Base-by-base conservation (phyloP, 2,797 vertebrate species). In the Chrysocyon brachyurus region DNA sequence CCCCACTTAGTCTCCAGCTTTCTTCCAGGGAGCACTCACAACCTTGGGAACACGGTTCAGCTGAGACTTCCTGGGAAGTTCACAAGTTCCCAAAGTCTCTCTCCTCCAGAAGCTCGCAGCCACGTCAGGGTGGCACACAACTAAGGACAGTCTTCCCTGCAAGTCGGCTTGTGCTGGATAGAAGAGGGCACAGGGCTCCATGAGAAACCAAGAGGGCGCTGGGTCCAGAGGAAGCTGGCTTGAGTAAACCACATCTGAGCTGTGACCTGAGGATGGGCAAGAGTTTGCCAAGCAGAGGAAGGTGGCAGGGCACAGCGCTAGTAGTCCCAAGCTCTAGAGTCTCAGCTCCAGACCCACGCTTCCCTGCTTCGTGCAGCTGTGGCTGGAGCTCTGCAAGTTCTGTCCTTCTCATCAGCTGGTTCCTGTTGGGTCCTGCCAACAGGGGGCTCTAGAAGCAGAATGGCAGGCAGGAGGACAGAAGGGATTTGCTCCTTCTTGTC, bases 361-460 rank as follows among this genome's bases (percentile, higher is more conserved):
- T 33, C 64, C 68, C 72, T 1, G 3, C 40, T 64, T 57, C 2
- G 3, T 6, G 6, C 56, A 0, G 0, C 78, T 63, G 28, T 19
- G 12, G 10, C 31, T 28, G n/a, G 40, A 87, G 28, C 75, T 59
- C 52, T 75, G 87, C 31, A 52, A 54, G 28, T 15, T 21, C 46
- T 0, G 7, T n/a, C 0, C 6, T n/a, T n/a, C 56, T 54, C 17
- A 16, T 75, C 86, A 14, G 49, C 28, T 8, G 36, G 7, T 33
- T 17, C 36, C 31, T 49, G 6, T 22, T 7, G 12, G 7, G 16
- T 19, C 61, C 70, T 89, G 31, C 63, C 83, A 22, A 11, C 4
- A 40, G 75, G 46, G 57, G 56, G 33, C 64, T 57, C 79, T 28
- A 70, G 72, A 72, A 75, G 28, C 54, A 46, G 77, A 49, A 31